Conservation (phyloP, 1,140 invertebrate species). For the Drosophila lacertosa region DNA sequence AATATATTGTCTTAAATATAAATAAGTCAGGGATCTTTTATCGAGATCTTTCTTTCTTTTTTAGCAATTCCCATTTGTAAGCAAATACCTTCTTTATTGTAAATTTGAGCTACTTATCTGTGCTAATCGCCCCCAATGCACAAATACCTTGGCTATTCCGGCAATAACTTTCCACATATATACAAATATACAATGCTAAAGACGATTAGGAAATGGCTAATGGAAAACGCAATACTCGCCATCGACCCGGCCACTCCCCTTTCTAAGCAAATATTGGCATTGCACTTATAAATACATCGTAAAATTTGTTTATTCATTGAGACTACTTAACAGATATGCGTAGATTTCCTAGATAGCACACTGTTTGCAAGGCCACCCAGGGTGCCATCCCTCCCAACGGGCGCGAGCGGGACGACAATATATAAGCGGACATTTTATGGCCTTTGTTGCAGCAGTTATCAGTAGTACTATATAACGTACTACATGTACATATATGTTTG, state of each 20-base stretch:
- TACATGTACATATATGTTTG: slow-evolving; percentile 13
- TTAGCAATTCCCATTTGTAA: background rate
- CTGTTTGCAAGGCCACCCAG: slow-evolving; percentile 23
- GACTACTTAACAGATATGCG: slow-evolving; percentile 68
- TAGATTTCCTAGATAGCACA: slow-evolving; percentile 66
- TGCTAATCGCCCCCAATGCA: background rate
- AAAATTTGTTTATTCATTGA: slow-evolving; percentile 76
- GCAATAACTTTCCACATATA: background rate
- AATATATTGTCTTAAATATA: too few relatives aligned
- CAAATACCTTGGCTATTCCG: background rate
- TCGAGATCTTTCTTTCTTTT: background rate
- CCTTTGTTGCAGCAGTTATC: slow-evolving; percentile 54
- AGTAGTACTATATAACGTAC: slow-evolving; percentile 30
- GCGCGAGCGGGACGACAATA: slow-evolving; percentile 37
- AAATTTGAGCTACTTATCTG: slow-evolving; percentile 2
- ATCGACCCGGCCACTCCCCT: background rate
- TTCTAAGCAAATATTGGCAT: slow-evolving; percentile 59
- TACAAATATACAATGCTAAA: background rate
- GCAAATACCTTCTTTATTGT: background rate
- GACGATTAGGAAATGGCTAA: background rate
- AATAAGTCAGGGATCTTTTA: background rate
- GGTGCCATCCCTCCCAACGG: background rate
- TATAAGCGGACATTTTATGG: slow-evolving; percentile 26
- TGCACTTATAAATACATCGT: slow-evolving; percentile 75
- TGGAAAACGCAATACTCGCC: background rate